phyloP scores from a whole-genome alignment of 2,888 invertebrate genomes.

The Hesperia comma region DNA sequence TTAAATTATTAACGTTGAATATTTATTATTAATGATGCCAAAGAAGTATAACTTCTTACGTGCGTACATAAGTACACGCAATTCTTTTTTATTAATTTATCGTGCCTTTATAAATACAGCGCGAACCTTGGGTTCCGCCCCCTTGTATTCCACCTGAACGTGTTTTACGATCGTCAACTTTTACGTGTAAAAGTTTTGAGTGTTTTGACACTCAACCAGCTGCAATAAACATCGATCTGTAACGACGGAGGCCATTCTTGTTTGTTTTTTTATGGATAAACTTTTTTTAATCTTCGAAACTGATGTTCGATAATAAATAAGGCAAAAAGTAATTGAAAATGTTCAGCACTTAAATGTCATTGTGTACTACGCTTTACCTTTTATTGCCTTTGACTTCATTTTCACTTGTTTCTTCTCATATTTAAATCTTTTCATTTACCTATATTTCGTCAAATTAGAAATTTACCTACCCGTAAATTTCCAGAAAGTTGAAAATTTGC shows the following conservation, averaged over 20 bases:
- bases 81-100: slow-evolving; percentile 19
- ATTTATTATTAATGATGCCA: too few species aligned
- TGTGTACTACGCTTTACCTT: too few species aligned
- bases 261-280: slow-evolving; percentile 32
- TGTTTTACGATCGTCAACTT: slow-evolving; percentile 78
- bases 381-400: background rate
- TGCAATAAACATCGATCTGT: slow-evolving; percentile 61
- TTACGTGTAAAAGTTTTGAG: slow-evolving; percentile 74
- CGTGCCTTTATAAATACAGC: slow-evolving; percentile 11
- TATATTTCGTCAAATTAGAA: too few species aligned
- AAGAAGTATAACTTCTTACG: too few species aligned
- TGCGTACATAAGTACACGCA: too few species aligned
- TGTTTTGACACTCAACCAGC: slow-evolving; percentile 66
- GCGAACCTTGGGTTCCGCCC: slow-evolving; percentile 37
- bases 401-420: background rate
- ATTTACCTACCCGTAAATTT: too few species aligned
- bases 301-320: slow-evolving; percentile 12
- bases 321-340: background rate
- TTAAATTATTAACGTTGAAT: too few species aligned
- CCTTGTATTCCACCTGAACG: slow-evolving; percentile 76
- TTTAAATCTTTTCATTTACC: too few species aligned
- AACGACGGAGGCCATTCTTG: slow-evolving; percentile 30
- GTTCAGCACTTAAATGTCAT: background rate
- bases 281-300: slow-evolving; percentile 34
- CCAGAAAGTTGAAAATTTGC: too few species aligned